Percentiles rank a stretch among this genome's conserved stretches.
Conservation (phyloP, 2,113 vertebrate species). For the Gavialis gangeticus region DNA sequence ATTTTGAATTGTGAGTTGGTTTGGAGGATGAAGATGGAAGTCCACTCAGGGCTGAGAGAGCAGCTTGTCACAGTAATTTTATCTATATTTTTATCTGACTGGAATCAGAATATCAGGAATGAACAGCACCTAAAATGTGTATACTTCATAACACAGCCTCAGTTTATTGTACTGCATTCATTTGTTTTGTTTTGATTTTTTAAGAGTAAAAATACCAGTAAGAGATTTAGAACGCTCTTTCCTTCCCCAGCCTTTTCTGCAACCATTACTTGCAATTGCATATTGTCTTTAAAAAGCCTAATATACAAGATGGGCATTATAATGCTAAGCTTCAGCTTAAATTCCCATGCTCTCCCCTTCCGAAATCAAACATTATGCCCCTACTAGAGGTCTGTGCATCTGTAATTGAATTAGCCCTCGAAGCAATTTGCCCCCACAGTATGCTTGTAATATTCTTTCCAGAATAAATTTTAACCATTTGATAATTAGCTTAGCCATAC, state of each 20-base stretch:
- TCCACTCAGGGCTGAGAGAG: slow-evolving; percentile 60
- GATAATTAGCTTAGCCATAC: slow-evolving; percentile 73
- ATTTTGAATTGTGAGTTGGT: slow-evolving; percentile 73
- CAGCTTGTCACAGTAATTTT: slow-evolving; percentile 59
- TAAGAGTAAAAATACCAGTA: neutral
- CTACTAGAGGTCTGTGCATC: neutral
- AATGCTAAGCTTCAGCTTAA: slow-evolving; percentile 6
- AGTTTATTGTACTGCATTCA: neutral
- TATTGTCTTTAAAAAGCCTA: neutral
- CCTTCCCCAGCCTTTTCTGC: neutral
- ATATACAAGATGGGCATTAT: neutral
- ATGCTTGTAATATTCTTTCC: slow-evolving; percentile 34
- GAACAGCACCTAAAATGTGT: slow-evolving; percentile 26
- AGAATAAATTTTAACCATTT: slow-evolving; percentile 73
- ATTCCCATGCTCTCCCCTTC: slow-evolving; percentile 33
- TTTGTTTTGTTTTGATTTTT: neutral
- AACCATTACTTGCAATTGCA: neutral
- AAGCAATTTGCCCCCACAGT: slow-evolving; percentile 18
- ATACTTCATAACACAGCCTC: slow-evolving; percentile 1
- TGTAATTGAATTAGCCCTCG: slow-evolving; percentile 37
- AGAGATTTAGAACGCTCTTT: neutral
- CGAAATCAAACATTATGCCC: slow-evolving; percentile 8
- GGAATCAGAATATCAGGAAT: slow-evolving; percentile 54
- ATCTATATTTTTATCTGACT: slow-evolving; percentile 54
- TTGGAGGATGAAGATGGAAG: slow-evolving; percentile 63